Percentiles rank a stretch among this genome's conserved stretches.
These are phyloP conservation scores for Sitta carolinensis DNA, from an alignment of 2,797 vertebrate genomes.

Conservation along the genomic window DNA sequence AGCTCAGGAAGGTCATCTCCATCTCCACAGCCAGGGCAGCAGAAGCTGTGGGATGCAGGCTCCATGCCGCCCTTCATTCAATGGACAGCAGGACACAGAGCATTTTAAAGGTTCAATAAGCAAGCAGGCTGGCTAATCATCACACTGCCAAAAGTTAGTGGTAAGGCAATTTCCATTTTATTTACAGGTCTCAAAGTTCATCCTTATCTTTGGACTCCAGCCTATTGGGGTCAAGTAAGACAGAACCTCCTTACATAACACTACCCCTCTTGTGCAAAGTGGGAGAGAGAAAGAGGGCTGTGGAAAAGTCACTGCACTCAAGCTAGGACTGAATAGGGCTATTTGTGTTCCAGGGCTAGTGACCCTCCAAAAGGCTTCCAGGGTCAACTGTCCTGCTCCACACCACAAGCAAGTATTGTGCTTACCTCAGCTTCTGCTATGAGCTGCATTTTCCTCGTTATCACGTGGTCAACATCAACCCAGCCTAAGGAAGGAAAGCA, in stretches of 20 bases:
- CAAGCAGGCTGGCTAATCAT: not conserved
- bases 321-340: not conserved
- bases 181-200: conserved; percentile 43
- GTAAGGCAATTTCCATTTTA: not conserved
- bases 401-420: not conserved
- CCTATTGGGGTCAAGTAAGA: not conserved
- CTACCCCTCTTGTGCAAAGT: not conserved
- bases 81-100: not conserved
- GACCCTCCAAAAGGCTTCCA: not conserved
- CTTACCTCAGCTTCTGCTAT: conserved; percentile 81
- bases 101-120: not conserved
- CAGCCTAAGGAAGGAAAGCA: conserved; percentile 66
- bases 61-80: not conserved
- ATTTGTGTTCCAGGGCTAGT: not conserved
- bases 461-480: conserved; percentile 70
- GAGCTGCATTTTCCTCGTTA: conserved; percentile 77
- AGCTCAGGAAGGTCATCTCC: not conserved
- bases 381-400: not conserved
- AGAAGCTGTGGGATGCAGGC: not conserved
- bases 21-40: not conserved
- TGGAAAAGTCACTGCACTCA: not conserved
- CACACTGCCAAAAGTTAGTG: not conserved
- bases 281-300: not conserved
- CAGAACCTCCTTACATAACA: not conserved
- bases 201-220: conserved; percentile 46